phyloP scores from a whole-genome alignment of 2,888 invertebrate species.

The Crepidodera aurea region DNA sequence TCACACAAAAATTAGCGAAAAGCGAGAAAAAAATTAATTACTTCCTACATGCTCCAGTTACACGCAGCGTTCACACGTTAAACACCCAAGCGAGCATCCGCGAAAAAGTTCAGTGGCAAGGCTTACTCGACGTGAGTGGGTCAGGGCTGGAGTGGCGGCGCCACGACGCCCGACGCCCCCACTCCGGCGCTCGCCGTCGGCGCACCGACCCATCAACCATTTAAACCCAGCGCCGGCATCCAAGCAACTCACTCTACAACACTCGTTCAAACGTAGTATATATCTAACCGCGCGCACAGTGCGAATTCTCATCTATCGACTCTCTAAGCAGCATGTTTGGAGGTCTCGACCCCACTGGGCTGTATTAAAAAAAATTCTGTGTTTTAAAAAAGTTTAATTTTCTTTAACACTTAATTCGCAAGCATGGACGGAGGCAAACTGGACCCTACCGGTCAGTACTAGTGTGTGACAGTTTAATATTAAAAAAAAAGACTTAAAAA shows the following conservation, averaged over 20 bases:
- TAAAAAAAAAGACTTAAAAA: slow-evolving; percentile 25
- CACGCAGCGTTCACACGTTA: slow-evolving; percentile 11
- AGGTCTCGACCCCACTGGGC: slow-evolving; percentile 58
- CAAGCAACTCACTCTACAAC: slow-evolving; percentile 33
- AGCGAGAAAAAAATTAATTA: too few species aligned
- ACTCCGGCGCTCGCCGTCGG: slow-evolving; percentile 48
- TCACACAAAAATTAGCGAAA: too few species aligned
- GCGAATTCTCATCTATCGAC: slow-evolving; percentile 29
- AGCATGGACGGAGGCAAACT: slow-evolving; percentile 60
- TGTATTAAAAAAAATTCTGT: slow-evolving; percentile 49
- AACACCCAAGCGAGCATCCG: slow-evolving; percentile 15
- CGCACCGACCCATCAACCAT: slow-evolving; percentile 54
- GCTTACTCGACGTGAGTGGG: slow-evolving; percentile 57
- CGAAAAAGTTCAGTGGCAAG: slow-evolving; percentile 58
- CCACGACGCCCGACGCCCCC: slow-evolving; percentile 55
- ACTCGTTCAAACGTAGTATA: slow-evolving; percentile 30
- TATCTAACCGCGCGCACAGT: slow-evolving; percentile 27
- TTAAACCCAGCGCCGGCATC: slow-evolving; percentile 51
- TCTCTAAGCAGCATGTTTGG: slow-evolving; percentile 52
- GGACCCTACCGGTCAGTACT: slow-evolving; percentile 57
- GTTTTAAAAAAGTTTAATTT: slow-evolving; percentile 16
- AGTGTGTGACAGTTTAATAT: slow-evolving; percentile 32
- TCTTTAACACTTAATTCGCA: slow-evolving; percentile 20
- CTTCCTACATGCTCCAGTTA: slow-evolving; percentile 30
- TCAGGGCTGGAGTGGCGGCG: slow-evolving; percentile 58